Percentiles rank a stretch among this genome's conserved stretches.
These are phyloP conservation scores for Cheirogaleus major DNA, from an alignment of 2,797 vertebrate genomes.

Conservation along the genomic window DNA sequence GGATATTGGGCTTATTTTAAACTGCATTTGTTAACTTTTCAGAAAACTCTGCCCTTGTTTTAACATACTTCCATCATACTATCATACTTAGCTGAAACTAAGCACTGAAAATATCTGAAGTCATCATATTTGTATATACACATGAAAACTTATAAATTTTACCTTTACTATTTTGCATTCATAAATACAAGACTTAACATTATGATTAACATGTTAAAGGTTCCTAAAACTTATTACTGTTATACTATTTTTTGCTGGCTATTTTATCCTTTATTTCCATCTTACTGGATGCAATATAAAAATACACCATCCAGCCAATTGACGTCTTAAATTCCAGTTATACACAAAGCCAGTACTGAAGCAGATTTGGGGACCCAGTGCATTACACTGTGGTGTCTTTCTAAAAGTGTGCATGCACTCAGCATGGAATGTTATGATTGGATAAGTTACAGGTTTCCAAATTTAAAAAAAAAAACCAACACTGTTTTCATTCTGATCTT, in stretches of 20 bases:
- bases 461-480: constrained; percentile 66
- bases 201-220: constrained; percentile 60
- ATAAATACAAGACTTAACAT: constrained; percentile 44
- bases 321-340: constrained; percentile 30
- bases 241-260: constrained; percentile 57
- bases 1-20: not conserved
- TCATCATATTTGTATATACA: not conserved
- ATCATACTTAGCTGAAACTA: not conserved
- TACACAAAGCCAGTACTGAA: constrained; percentile 84
- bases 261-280: constrained; percentile 50
- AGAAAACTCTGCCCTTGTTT: not conserved
- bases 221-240: not conserved
- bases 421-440: constrained; percentile 86
- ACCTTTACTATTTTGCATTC: constrained; percentile 40
- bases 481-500: constrained; percentile 85
- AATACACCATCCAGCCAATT: constrained; percentile 71
- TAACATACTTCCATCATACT: not conserved
- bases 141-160: constrained; percentile 21
- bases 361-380: constrained; percentile 44
- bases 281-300: constrained; percentile 71
- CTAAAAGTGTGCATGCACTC: constrained; percentile 78
- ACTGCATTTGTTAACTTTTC: not conserved
- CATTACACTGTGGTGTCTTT: constrained; percentile 84
- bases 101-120: not conserved
- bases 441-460: constrained; percentile 84